Percentiles rank a stretch among this genome's conserved stretches.
Evolutionary conservation across 2,113 vertebrate species (phyloP).

Genomic region (Spea bombifrons): DNA sequence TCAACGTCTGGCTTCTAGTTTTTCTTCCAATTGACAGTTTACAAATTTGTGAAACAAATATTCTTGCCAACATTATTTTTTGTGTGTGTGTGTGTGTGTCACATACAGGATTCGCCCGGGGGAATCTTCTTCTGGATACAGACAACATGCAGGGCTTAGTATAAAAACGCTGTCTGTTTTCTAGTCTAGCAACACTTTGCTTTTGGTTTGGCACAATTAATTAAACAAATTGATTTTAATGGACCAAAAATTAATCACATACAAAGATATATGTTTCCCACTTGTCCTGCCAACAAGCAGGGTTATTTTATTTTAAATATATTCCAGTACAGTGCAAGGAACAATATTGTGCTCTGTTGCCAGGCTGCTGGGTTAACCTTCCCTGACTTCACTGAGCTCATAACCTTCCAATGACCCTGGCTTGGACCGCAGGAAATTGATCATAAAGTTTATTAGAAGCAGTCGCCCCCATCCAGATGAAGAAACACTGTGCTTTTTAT

Average conservation of each 20-base stretch:
- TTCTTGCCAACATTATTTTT: no score
- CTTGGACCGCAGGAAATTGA: constrained; percentile 14
- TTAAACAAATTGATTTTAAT: constrained; percentile 11
- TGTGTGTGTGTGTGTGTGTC: no score
- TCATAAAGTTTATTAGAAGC: constrained; percentile 20
- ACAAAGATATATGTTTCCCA: constrained; percentile 29
- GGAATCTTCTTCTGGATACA: not conserved
- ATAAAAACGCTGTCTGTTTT: not conserved
- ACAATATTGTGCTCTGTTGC: constrained; percentile 40
- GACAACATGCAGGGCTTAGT: not conserved
- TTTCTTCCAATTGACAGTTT: no score
- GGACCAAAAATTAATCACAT: not conserved
- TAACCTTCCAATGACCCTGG: constrained; percentile 27
- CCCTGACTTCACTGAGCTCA: not conserved
- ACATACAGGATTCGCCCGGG: no score
- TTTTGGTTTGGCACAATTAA: constrained; percentile 13
- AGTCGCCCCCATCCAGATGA: constrained; percentile 3
- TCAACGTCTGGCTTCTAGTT: no score
- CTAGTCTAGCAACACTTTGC: constrained; percentile 11
- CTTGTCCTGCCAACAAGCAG: constrained; percentile 24
- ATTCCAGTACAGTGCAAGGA: constrained; percentile 15
- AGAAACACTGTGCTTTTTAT: constrained; percentile 5
- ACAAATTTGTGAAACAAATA: no score
- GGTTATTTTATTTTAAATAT: not conserved
- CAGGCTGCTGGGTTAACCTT: constrained; percentile 30